Percentiles rank a stretch among this genome's conserved stretches.
Evolutionary conservation across 2,888 invertebrate species (phyloP).

Genomic region (Cantharis flavilabris): DNA sequence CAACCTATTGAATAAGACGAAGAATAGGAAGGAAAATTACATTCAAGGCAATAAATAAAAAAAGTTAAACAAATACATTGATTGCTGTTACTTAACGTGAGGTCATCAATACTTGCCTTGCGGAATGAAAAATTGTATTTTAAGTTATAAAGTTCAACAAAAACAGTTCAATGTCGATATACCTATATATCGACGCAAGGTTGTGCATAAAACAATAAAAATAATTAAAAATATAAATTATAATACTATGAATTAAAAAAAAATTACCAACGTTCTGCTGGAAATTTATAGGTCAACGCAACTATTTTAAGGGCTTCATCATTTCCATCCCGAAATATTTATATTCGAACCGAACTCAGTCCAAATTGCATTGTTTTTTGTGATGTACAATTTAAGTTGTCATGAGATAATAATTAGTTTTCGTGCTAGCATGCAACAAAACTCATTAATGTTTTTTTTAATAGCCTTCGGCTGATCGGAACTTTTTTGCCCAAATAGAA

Average conservation of each 20-base stretch:
- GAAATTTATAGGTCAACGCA: no score
- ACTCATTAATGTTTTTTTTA: background rate
- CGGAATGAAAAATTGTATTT: background rate
- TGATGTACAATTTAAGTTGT: background rate
- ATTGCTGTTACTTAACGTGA: background rate
- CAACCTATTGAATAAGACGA: background rate
- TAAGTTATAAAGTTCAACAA: background rate
- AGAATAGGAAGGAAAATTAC: background rate
- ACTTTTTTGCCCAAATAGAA: background rate
- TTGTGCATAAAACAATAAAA: background rate
- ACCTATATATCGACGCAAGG: background rate
- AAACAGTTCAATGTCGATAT: background rate
- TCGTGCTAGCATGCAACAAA: background rate
- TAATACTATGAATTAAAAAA: no score
- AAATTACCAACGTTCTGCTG: no score
- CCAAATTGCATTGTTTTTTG: background rate
- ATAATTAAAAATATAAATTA: no score
- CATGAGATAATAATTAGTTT: background rate
- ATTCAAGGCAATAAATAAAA: background rate
- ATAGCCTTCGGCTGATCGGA: background rate
- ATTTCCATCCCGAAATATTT: no score
- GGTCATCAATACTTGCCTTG: background rate
- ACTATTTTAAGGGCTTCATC: no score
- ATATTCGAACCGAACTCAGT: no score
- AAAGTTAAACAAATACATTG: background rate